Percentiles rank a stretch among this genome's conserved stretches.
Evolutionary conservation across 2,797 vertebrate species (phyloP).

Genomic region (Melanogrammus aeglefinus): DNA sequence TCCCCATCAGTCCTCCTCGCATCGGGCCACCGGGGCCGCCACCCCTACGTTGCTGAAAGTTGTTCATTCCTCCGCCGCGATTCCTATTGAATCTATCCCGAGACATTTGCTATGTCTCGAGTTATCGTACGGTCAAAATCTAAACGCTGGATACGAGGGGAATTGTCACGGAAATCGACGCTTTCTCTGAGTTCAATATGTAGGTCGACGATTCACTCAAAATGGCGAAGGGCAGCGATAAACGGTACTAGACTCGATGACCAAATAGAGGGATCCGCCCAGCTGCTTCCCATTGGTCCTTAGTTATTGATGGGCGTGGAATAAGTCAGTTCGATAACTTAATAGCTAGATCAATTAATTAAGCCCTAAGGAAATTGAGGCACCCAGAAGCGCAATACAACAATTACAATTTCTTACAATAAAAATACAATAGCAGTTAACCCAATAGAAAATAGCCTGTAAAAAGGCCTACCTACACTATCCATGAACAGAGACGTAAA

Average conservation of each 20-base stretch:
- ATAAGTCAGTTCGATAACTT: too few relatives aligned
- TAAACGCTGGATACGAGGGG: constrained; percentile 9
- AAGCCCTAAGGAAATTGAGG: too few relatives aligned
- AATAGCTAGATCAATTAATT: too few relatives aligned
- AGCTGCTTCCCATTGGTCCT: constrained; percentile 47
- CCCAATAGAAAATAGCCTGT: too few relatives aligned
- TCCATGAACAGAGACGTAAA: too few relatives aligned
- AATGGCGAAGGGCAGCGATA: constrained; percentile 51
- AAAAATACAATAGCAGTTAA: too few relatives aligned
- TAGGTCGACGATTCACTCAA: constrained; percentile 34
- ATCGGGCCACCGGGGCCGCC: constrained; percentile 76
- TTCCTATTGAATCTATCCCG: constrained; percentile 85
- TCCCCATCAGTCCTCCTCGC: constrained; percentile 77
- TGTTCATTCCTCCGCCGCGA: constrained; percentile 79
- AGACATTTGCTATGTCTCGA: constrained; percentile 75
- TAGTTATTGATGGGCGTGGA: not conserved
- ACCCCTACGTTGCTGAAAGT: constrained; percentile 83
- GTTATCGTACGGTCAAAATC: not conserved
- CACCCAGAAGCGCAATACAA: too few relatives aligned
- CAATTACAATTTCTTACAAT: too few relatives aligned
- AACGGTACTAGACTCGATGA: not conserved
- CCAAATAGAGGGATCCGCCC: constrained; percentile 11
- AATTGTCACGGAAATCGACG: not conserved
- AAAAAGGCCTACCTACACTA: too few relatives aligned
- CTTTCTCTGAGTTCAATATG: not conserved